phyloP scores from a whole-genome alignment of 53 echinoderm and acorn worm genomes.

The Stichopus horrens region DNA sequence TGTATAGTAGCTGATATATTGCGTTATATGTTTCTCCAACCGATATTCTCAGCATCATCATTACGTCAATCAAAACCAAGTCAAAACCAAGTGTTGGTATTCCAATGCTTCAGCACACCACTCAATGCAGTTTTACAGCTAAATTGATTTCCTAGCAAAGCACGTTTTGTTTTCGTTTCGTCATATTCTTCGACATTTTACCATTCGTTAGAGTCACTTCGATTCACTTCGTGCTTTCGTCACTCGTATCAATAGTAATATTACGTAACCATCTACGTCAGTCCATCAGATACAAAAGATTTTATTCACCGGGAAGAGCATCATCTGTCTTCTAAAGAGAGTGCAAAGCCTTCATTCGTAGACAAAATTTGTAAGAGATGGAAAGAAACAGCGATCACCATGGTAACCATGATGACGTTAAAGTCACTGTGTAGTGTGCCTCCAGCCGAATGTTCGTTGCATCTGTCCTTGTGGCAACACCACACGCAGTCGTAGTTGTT shows the following conservation, averaged over 20 bases:
- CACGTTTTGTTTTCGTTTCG: too few species aligned
- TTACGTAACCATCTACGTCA: background rate
- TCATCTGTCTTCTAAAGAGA: constrained; percentile 14
- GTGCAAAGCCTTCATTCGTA: background rate
- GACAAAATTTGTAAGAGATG: background rate
- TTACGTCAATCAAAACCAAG: too few species aligned
- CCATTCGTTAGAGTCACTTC: background rate
- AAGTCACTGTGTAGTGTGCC: background rate
- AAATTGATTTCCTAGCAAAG: too few species aligned
- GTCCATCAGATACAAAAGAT: background rate
- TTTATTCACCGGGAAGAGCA: background rate
- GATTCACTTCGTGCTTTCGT: background rate
- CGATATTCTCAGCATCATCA: too few species aligned
- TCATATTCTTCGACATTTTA: too few species aligned
- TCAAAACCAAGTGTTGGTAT: too few species aligned
- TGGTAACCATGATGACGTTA: background rate
- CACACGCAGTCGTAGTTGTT: constrained; percentile 65
- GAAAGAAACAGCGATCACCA: background rate
- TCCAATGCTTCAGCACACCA: too few species aligned
- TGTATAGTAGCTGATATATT: too few species aligned
- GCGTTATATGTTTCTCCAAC: too few species aligned
- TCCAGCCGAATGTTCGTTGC: constrained; percentile 58
- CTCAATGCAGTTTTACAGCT: too few species aligned
- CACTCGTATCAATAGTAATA: background rate
- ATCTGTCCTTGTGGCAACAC: constrained; percentile 64